Evolutionary conservation across 35 echinoderm and acorn worm genomes (phyloP).

Genomic region (Ophioderma brevispina): DNA sequence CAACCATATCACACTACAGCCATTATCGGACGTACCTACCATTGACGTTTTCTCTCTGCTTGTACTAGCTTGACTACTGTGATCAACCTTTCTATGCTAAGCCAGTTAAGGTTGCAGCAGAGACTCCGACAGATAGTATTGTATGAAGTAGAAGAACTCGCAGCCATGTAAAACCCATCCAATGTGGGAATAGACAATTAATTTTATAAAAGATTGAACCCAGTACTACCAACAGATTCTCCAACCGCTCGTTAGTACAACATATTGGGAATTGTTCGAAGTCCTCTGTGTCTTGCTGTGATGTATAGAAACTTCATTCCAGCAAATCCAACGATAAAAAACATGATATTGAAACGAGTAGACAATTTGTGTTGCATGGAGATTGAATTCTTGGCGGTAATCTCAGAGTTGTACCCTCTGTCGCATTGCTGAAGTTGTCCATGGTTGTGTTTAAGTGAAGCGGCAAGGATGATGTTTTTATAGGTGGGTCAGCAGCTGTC

Average conservation of each 20-base stretch:
- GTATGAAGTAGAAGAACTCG: neutral
- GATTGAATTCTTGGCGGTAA: too few species aligned
- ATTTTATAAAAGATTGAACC: neutral
- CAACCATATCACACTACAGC: conserved; percentile 2
- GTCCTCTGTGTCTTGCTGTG: neutral
- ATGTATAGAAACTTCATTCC: conserved; percentile 16
- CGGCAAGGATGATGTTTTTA: too few species aligned
- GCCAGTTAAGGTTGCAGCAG: neutral
- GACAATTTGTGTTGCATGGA: too few species aligned
- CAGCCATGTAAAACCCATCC: neutral
- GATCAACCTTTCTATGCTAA: conserved; percentile 12
- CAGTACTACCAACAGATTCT: neutral
- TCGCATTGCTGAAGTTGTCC: too few species aligned
- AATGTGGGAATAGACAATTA: neutral
- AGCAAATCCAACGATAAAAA: neutral
- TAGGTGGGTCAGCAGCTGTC: too few species aligned
- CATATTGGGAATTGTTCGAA: conserved; percentile 16
- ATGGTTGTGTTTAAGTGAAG: too few species aligned
- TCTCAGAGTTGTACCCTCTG: too few species aligned
- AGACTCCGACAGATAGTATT: neutral
- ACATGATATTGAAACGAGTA: neutral
- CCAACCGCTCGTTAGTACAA: conserved; percentile 12
- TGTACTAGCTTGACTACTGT: conserved; percentile 15
- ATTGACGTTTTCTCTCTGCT: neutral
- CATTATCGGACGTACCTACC: neutral